Percentiles rank a stretch among this genome's conserved stretches.
phyloP scores from a whole-genome alignment of 2,113 vertebrate genomes.

The Forbesichthys papilliferus region DNA sequence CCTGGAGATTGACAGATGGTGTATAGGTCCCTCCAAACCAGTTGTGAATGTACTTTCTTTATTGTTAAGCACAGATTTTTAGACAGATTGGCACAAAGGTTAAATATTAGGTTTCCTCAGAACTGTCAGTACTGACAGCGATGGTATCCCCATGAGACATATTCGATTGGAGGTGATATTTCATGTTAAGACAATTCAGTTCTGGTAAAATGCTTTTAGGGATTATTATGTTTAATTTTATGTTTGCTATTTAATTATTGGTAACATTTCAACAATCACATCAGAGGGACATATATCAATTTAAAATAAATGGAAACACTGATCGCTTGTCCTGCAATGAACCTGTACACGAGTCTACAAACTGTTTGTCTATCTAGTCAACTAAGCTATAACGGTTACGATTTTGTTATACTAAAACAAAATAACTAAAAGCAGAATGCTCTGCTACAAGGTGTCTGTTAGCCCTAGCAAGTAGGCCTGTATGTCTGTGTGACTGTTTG shows the following conservation, averaged over 20 bases:
- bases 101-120: not conserved
- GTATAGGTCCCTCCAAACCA: not conserved
- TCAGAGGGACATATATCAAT: too few relatives aligned
- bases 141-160: not conserved
- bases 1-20: too few relatives aligned
- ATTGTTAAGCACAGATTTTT: not conserved
- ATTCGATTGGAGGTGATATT: constrained; percentile 28
- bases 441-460: too few relatives aligned
- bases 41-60: not conserved
- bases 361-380: not conserved
- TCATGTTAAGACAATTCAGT: constrained; percentile 5
- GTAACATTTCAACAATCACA: too few relatives aligned
- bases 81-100: not conserved
- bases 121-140: constrained; percentile 1
- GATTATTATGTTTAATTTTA: too few relatives aligned
- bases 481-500: too few relatives aligned
- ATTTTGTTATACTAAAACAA: not conserved
- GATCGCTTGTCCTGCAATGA: not conserved
- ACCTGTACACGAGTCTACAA: not conserved
- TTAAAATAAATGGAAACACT: not conserved
- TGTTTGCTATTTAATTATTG: too few relatives aligned
- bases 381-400: not conserved
- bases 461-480: too few relatives aligned
- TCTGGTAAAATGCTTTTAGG: too few relatives aligned
- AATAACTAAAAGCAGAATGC: too few relatives aligned